Evolutionary conservation across 1,140 invertebrate species (phyloP), one percentile per base, ranked within the genome.

Genomic region (Holotrichia oblita): DNA sequence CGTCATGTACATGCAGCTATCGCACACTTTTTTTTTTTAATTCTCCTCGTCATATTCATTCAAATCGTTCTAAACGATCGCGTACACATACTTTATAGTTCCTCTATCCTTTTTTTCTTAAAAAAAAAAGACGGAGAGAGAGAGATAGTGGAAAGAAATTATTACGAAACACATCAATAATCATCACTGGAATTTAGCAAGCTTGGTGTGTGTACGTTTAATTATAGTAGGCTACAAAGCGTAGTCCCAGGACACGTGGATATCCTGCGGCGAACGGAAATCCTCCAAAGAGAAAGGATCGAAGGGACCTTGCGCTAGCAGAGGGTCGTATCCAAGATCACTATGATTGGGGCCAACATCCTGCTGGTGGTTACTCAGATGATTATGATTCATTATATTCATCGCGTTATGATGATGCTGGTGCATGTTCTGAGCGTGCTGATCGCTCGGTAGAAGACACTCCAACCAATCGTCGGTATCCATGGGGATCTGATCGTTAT

Each of bases 391-490:
- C 8, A 74, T 44, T 12, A 44, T 41, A 12, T 73, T 73, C 6
- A 73, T 24, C 0, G 34, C 40, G n/a, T 73, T 73, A 17, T 73
- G 55, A 10, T 48, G 44, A 4, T 48, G 44, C n/a, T n/a, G n/a
- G n/a, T n/a, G n/a, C 44, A 48, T 48, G 44, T 48, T 48, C 9
- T 9, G 40, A 6, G 40, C 10, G 27, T 82, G 78, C 44, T 83
- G 73, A 34, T 83, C 85, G 17, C 79, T 86, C 20, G 88, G 89
- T 86, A 93, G 89, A 48, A 93, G 87, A 0, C 91, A 91, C 77
- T 94, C 93, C 59, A 95, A 85, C 93, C 93, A 94, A 81, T 91
- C 90, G 81, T 94, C 93, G 86, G 94, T 93, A 81, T 93, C 92
- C 91, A 93, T 93, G 0, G 90, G 88, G 40, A 81, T 80, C 8